Evolutionary conservation across 2,888 invertebrate genomes (phyloP).

Genomic region (Chrysolina haemoptera): DNA sequence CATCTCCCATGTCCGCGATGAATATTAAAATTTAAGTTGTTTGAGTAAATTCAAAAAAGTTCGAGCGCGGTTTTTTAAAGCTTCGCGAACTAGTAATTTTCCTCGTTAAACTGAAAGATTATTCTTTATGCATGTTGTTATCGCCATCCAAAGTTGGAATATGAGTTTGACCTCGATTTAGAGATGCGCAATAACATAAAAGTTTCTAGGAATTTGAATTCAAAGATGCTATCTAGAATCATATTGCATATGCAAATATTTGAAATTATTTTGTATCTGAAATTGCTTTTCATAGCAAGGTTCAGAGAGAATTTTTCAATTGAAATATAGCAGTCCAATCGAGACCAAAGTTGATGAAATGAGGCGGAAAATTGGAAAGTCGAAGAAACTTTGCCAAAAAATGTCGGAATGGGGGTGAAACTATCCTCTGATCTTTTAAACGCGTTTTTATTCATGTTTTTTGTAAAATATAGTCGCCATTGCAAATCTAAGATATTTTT

Average conservation of each 20-base stretch:
- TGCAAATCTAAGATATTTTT: too few relatives aligned
- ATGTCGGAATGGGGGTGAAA: too few relatives aligned
- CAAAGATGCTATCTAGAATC: conserved; percentile 18
- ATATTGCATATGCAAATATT: neutral
- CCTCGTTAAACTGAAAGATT: conserved; percentile 28
- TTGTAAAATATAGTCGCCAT: too few relatives aligned
- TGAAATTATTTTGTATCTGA: neutral
- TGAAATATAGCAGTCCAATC: too few relatives aligned
- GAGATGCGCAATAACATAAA: conserved; percentile 16
- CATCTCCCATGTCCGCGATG: conserved; percentile 10
- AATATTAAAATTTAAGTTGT: conserved; percentile 15
- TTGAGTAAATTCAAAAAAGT: conserved; percentile 7
- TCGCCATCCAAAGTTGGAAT: conserved; percentile 28
- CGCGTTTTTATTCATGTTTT: too few relatives aligned
- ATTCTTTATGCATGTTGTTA: conserved; percentile 34
- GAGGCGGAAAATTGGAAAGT: too few relatives aligned
- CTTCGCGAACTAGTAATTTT: conserved; percentile 23
- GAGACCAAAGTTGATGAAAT: too few relatives aligned
- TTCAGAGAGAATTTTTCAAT: too few relatives aligned
- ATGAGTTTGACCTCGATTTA: conserved; percentile 29
- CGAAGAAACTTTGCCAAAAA: too few relatives aligned
- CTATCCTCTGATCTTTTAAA: too few relatives aligned
- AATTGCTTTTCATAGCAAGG: too few relatives aligned
- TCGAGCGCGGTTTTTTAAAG: conserved; percentile 10
- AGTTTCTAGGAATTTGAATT: conserved; percentile 19